phyloP scores from a whole-genome alignment of 2,113 vertebrate species.

The Spea multiplicata region DNA sequence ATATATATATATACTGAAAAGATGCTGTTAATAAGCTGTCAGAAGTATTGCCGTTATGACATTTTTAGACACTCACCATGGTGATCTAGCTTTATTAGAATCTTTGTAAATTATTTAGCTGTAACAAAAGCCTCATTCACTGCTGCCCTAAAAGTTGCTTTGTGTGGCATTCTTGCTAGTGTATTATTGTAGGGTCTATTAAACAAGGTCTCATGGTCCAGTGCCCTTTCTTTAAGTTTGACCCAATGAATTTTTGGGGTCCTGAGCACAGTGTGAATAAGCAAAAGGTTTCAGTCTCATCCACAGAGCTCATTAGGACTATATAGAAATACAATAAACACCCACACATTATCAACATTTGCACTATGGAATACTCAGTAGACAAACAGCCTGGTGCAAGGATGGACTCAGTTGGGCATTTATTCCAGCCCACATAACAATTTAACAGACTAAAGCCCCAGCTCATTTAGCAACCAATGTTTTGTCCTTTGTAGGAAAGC shows the following conservation, averaged over 20 bases:
- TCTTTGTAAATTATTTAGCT: slow-evolving; percentile 76
- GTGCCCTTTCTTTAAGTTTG: slow-evolving; percentile 84
- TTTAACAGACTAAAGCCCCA: slow-evolving; percentile 60
- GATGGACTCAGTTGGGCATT: slow-evolving; percentile 77
- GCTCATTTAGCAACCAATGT: slow-evolving; percentile 67
- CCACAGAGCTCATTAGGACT: slow-evolving; percentile 96
- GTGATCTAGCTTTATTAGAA: slow-evolving; percentile 72
- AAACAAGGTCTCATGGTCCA: slow-evolving; percentile 83
- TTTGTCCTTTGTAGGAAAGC: slow-evolving; percentile 58
- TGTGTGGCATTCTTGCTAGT: slow-evolving; percentile 80
- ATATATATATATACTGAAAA: too few relatives aligned
- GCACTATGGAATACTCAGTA: slow-evolving; percentile 80
- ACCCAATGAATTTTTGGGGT: slow-evolving; percentile 87
- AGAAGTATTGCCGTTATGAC: slow-evolving; percentile 14
- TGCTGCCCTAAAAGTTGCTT: slow-evolving; percentile 73
- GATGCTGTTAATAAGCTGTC: not conserved
- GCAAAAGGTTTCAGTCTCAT: slow-evolving; percentile 83
- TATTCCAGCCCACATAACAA: slow-evolving; percentile 64
- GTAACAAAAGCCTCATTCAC: slow-evolving; percentile 79
- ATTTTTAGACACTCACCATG: slow-evolving; percentile 63
- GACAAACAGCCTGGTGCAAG: slow-evolving; percentile 90
- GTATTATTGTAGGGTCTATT: slow-evolving; percentile 81
- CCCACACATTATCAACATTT: slow-evolving; percentile 87
- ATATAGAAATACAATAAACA: slow-evolving; percentile 93
- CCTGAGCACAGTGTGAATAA: slow-evolving; percentile 88